Evolutionary conservation across 2,113 vertebrate species (phyloP), one percentile per base, ranked within the genome.

Genomic region (Sminthopsis crassicaudata): DNA sequence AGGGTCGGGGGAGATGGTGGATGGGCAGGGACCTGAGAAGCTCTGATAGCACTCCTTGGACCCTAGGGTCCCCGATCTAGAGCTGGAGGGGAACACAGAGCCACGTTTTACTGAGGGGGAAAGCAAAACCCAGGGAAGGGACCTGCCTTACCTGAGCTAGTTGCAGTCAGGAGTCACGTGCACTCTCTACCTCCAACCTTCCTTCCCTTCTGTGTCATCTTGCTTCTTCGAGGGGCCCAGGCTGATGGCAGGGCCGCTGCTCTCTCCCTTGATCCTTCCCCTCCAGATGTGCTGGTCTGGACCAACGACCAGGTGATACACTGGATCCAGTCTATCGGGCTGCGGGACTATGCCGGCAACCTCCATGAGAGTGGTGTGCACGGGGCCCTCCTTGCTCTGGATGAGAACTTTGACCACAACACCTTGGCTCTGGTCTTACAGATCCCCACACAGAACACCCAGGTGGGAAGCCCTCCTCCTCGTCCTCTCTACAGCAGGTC

Each of bases 381-480:
- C 0, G 99, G 99, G 0, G 98, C 99, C 0, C 99, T 99, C 42
- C 97, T 99, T 92, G 98, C 99, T 95, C 98, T 99, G 36, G 99
- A 99, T 0, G 99, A 99, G 97, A 99, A 99, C 96, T 99, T 99
- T 0, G 99, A 99, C 98, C 99, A 99, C 98, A 99, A 99, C 98
- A 99, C 99, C 11, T 98, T 99, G 95, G 99, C 99, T 0, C 99
- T 99, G 51, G 99, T 99, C 94, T 98, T 99, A 96, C 99, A 99
- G 98, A 99, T 99, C 94, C 99, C 99, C 96, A 99, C 99, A 0
- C 99, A 99, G 99, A 99, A 99, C 98, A 99, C 99, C 16, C 99
- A 99, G 99, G 99, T 99, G 92, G 46, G 94, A 1, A 7, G 10
- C 25, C 30, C 8, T 57, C 42, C 36, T 52, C 2, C 24, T 3